Base-by-base conservation (phyloP, 2,113 vertebrate genomes). In the Cryptotis parvus region DNA sequence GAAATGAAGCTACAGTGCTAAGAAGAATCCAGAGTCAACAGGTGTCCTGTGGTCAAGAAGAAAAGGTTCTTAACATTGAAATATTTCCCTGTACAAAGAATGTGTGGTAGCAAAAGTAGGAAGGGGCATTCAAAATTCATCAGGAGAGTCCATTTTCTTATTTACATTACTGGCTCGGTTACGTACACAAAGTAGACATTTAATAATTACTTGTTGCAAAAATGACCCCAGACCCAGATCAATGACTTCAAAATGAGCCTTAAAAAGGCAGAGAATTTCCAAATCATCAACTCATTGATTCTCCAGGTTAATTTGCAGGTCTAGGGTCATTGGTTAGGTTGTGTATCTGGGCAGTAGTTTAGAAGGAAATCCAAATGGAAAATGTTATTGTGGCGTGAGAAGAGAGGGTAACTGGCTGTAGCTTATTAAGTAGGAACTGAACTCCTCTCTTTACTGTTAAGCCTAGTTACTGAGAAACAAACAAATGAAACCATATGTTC, bases 221-320 rank as follows among this genome's bases (percentile, higher is more conserved):
- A 66, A 49, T 72, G 43, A 76, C 43, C 66, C 35, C 69, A 84
- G 61, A 83, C 41, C 15, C 27, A 83, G 81, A 45, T 27, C 84
- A 29, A 90, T 49, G 37, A 65, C 66, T 83, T 83, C 16, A 69
- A 61, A 75, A 89, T 68, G 27, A 91, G 24, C 7, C 81, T 84
- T 76, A n/a, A n/a, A 75, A 39, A 87, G 14, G 52, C 31, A 73
- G 86, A 86, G 1, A 41, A 63, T 63, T 35, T 43, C 73, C 31
- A 68, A 81, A 89, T 84, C 63, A 69, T 29, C 41, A 87, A 61
- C 14, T 20, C 39, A 76, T 4, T 66, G 3, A 76, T 74, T 84
- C 27, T 93, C 33, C n/a, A 77, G 76, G 58, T 83, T 49, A 78
- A 87, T 68, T 63, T 92, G 69, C 7, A 76, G 55, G n/a, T 61